These are phyloP conservation scores for Australoheros scitulus DNA, from an alignment of 2,113 vertebrate genomes.

Conservation along the genomic window DNA sequence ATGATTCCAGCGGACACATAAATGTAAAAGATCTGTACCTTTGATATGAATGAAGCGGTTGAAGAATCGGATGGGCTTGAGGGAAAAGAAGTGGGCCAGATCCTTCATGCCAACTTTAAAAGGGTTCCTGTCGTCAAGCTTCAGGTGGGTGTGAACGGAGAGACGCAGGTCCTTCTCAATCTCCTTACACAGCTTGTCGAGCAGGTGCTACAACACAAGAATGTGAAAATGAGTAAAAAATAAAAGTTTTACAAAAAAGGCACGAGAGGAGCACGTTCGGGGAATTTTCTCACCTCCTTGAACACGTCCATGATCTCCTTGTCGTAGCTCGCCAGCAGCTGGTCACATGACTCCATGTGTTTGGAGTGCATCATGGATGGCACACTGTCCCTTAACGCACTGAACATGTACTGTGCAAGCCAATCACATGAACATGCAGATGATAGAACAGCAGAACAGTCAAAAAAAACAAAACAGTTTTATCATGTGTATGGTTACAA, in stretches of 20 bases:
- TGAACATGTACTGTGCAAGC: conserved; percentile 93
- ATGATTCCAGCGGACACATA: background rate
- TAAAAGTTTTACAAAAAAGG: background rate
- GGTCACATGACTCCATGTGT: conserved; percentile 89
- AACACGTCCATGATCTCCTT: conserved; percentile 95
- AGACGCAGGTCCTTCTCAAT: conserved; percentile 98
- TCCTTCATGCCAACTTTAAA: conserved; percentile 98
- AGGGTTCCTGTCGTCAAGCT: conserved; percentile 96
- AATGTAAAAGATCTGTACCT: conserved; percentile 76
- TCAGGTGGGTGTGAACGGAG: conserved; percentile 96
- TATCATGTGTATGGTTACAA: background rate
- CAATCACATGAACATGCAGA: conserved; percentile 23
- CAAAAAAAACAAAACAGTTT: background rate
- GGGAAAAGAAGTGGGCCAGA: conserved; percentile 93
- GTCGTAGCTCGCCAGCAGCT: conserved; percentile 93
- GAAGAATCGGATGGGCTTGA: conserved; percentile 97
- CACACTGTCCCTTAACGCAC: conserved; percentile 92
- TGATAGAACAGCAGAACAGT: background rate
- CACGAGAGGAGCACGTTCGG: fast-evolving
- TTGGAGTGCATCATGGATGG: conserved; percentile 91
- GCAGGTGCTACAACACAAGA: conserved; percentile 81
- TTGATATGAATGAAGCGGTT: conserved; percentile 98
- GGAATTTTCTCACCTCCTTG: conserved; percentile 84
- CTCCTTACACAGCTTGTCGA: conserved; percentile 97
- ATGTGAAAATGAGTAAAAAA: background rate